Base-by-base conservation (phyloP, 1,140 invertebrate genomes). In the Drosophila bipectinata region DNA sequence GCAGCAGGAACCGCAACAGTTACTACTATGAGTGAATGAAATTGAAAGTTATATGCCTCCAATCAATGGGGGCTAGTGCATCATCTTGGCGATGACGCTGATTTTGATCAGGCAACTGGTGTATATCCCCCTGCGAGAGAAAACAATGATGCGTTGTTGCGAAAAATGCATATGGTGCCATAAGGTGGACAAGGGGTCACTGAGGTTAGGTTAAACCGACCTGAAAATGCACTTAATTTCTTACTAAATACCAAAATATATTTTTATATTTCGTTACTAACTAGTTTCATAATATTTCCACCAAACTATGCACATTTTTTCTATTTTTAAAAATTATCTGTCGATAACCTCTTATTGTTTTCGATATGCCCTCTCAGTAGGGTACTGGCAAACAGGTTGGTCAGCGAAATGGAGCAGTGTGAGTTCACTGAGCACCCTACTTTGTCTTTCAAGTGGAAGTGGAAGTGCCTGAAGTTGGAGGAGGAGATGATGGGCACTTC, bases 341-440 rank as follows among this genome's bases (percentile, higher is more conserved):
- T 28, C 5, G 1, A 28, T 7, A 28, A 28, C 26, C 26, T 28
- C 26, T 6, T 7, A 28, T 28, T 28, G 26, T 6, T 28, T 28
- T 4, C 3, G 10, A 37, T 37, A 37, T n/a, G 10, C 34, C 34
- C 34, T 37, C 9, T 4, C 34, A 4, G 34, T 37, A 37, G 34
- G 41, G 41, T 18, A 7, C 41, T 32, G 10, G 14, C 15, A 85
- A 87, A 88, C 83, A 87, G 82, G 82, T 88, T 88, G 76, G 30
- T 49, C 79, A 66, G 66, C 60, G 79, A 87, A 88, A 87, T 87
- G 82, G 82, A 87, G 63, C 67, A 64, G 14, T 15, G 10, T 8
- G 53, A 44, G 74, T 74, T 88, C 83, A 79, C 83, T 8, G 53
- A 44, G 74, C 78, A 87, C 83, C 82, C 83, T 87, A 88, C 83